A percentile compares a stretch with the other conserved stretches of the same genome.
Evolutionary conservation across 1,140 invertebrate genomes (phyloP).

Genomic region (Orussus abietinus): DNA sequence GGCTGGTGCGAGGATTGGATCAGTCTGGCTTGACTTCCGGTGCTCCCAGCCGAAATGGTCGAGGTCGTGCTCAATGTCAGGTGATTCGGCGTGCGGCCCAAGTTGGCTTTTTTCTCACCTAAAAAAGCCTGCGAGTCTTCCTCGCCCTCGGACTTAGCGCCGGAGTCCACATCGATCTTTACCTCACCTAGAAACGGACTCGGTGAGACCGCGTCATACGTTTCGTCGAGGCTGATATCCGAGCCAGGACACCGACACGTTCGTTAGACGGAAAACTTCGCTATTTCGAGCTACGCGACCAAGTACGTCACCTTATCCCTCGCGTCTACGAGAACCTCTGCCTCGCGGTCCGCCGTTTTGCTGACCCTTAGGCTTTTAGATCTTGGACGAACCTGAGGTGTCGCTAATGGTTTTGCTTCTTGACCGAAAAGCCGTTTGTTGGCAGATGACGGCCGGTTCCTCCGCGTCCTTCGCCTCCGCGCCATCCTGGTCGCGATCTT

Average conservation of each 20-base stretch:
- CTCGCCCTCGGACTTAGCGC: constrained; percentile 82
- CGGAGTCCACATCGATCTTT: constrained; percentile 62
- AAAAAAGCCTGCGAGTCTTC: constrained; percentile 69
- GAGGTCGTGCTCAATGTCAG: constrained; percentile 89
- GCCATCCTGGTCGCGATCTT: constrained; percentile 78
- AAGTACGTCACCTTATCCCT: too few relatives aligned
- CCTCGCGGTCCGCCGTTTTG: too few relatives aligned
- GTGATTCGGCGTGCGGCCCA: constrained; percentile 87
- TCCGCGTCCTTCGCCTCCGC: constrained; percentile 47
- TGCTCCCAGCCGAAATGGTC: constrained; percentile 89
- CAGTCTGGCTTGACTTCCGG: constrained; percentile 86
- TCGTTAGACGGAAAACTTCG: too few relatives aligned
- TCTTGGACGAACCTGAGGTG: constrained; percentile 67
- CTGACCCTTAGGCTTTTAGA: too few relatives aligned
- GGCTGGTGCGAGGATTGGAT: constrained; percentile 92
- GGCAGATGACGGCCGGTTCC: constrained; percentile 40
- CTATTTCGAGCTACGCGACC: too few relatives aligned
- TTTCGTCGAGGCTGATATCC: too few relatives aligned
- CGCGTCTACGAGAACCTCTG: too few relatives aligned
- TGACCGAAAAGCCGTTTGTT: constrained; percentile 65
- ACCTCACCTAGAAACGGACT: constrained; percentile 44
- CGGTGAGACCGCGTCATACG: too few relatives aligned
- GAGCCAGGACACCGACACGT: too few relatives aligned
- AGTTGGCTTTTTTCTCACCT: constrained; percentile 66
- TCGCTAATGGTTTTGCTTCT: constrained; percentile 89